phyloP scores from a whole-genome alignment of 2,113 vertebrate species.

The Galemys pyrenaicus region DNA sequence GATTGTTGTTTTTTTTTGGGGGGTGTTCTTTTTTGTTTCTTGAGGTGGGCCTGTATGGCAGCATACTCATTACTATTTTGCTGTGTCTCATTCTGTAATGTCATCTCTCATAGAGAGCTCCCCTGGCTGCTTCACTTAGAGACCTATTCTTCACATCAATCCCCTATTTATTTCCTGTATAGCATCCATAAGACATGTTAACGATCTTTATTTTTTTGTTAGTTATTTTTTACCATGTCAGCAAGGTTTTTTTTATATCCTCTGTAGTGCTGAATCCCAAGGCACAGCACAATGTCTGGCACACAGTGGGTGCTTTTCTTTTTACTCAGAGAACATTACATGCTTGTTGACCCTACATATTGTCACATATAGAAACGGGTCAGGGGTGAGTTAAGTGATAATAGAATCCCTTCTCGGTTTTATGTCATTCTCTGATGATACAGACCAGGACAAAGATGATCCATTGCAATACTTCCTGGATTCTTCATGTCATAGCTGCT shows the following conservation, averaged over 20 bases:
- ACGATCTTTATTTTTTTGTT: not conserved
- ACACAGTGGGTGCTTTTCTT: not conserved
- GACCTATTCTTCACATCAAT: not conserved
- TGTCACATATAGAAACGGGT: not conserved
- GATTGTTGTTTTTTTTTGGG: too few species aligned
- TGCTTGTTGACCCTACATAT: not conserved
- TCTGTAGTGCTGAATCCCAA: not conserved
- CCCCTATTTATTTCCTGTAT: not conserved
- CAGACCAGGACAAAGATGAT: not conserved
- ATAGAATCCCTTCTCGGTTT: not conserved
- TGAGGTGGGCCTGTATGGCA: not conserved
- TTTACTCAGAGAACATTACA: not conserved
- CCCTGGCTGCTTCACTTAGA: not conserved
- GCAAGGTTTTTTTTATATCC: not conserved
- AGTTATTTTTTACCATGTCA: conserved; percentile 1
- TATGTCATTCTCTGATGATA: not conserved
- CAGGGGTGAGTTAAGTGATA: not conserved
- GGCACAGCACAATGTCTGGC: not conserved
- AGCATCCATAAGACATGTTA: not conserved
- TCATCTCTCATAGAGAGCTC: not conserved
- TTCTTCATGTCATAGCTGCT: not conserved
- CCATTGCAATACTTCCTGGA: not conserved
- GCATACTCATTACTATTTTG: too few species aligned
- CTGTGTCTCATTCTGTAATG: not conserved
- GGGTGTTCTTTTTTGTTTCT: conserved; percentile 3